These are phyloP conservation scores for Drymonia ruficornis DNA, from an alignment of 2,888 invertebrate species.

Conservation along the genomic window DNA sequence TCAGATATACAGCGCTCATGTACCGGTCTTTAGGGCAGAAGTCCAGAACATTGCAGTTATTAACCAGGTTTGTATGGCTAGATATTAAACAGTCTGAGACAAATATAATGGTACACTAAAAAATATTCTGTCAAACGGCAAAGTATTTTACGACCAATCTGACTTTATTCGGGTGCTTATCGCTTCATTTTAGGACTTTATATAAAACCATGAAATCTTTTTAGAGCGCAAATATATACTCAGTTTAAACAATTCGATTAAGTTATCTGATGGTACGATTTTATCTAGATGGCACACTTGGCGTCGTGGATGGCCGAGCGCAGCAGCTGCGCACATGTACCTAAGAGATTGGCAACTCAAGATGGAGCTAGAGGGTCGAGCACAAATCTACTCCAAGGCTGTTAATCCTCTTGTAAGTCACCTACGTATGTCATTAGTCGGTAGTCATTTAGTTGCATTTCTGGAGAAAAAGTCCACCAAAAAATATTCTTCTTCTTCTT, in stretches of 20 bases:
- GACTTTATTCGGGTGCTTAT: too few species aligned
- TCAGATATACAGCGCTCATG: constrained; percentile 86
- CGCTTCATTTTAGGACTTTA: too few species aligned
- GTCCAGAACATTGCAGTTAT: constrained; percentile 87
- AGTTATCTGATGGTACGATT: background rate
- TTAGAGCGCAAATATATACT: too few species aligned
- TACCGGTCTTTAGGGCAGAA: constrained; percentile 88
- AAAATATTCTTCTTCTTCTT: too few species aligned
- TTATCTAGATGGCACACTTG: constrained; percentile 75
- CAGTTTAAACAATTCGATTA: background rate
- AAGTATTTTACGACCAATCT: too few species aligned
- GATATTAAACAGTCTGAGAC: background rate
- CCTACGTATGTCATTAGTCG: background rate
- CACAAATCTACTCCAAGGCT: constrained; percentile 73
- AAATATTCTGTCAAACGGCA: too few species aligned
- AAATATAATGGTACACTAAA: too few species aligned
- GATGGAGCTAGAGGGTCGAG: constrained; percentile 72
- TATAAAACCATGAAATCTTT: too few species aligned
- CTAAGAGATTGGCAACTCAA: constrained; percentile 76
- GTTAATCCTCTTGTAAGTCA: constrained; percentile 67
- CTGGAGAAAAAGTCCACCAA: too few species aligned
- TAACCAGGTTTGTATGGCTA: constrained; percentile 83
- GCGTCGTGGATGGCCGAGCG: constrained; percentile 73
- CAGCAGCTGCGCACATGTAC: constrained; percentile 77
- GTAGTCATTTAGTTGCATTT: too few species aligned